Evolutionary conservation across 2,797 vertebrate species (phyloP).

Genomic region (Lagodon rhomboides): DNA sequence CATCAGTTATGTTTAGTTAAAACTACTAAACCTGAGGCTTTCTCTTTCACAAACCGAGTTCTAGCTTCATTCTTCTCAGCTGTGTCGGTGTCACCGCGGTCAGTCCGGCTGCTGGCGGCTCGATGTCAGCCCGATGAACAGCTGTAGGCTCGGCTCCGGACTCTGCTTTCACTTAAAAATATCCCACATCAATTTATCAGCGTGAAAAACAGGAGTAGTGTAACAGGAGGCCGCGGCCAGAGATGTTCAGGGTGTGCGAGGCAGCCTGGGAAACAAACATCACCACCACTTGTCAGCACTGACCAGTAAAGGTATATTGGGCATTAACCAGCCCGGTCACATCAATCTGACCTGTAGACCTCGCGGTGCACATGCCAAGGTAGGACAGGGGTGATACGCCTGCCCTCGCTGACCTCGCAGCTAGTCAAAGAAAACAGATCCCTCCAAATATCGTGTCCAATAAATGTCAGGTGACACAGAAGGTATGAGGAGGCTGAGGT

Average conservation of each 20-base stretch:
- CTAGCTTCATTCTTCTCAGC: neutral
- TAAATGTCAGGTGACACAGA: no score
- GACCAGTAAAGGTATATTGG: neutral
- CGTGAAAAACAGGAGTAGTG: neutral
- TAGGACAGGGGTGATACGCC: no score
- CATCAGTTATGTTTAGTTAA: neutral
- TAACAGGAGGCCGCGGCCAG: neutral
- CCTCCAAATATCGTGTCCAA: no score
- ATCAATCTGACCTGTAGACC: no score
- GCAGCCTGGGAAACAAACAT: neutral
- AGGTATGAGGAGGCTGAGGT: no score
- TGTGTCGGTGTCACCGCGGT: neutral
- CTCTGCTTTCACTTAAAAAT: constrained; percentile 17
- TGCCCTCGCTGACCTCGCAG: no score
- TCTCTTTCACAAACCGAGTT: neutral
- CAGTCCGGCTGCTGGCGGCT: neutral
- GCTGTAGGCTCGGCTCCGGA: neutral
- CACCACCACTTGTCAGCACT: neutral
- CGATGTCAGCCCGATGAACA: constrained; percentile 6
- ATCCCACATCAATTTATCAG: constrained; percentile 5
- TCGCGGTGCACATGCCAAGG: no score
- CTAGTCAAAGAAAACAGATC: no score
- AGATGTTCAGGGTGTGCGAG: neutral
- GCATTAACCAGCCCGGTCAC: no score
- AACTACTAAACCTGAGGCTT: neutral